Percentiles rank a stretch among this genome's conserved stretches.
Conservation (phyloP, 2,888 invertebrate genomes). For the Entomobrya multifasciata region DNA sequence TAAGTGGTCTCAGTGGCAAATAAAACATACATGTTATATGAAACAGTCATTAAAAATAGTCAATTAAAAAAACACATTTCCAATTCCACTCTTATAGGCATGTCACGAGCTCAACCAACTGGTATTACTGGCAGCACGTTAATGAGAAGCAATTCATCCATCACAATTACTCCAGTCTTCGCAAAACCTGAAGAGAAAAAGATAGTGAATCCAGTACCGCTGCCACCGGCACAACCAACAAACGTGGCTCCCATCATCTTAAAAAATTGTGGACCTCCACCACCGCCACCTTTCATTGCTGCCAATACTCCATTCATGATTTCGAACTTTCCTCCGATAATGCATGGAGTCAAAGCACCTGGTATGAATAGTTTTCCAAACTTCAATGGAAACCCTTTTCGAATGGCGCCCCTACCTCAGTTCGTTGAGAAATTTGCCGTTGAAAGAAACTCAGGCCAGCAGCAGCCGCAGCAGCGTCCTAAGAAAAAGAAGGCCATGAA, state of each 20-base stretch:
- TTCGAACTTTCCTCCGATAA: background rate
- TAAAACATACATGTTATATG: background rate
- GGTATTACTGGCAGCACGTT: background rate
- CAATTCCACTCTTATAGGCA: background rate
- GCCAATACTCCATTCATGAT: background rate
- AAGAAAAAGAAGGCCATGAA: too few relatives aligned
- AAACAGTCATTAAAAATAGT: too few relatives aligned
- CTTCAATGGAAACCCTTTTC: background rate
- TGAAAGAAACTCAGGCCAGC: too few relatives aligned
- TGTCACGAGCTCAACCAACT: background rate
- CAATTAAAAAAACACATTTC: background rate
- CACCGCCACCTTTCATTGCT: background rate
- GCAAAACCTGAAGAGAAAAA: background rate
- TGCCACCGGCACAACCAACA: background rate
- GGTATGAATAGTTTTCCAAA: background rate
- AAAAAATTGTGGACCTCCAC: too few relatives aligned
- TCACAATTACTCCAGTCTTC: constrained; percentile 25
- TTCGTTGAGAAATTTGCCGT: too few relatives aligned
- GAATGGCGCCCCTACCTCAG: too few relatives aligned
- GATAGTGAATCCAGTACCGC: too few relatives aligned
- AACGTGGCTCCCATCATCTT: too few relatives aligned
- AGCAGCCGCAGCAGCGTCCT: too few relatives aligned
- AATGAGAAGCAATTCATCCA: background rate
- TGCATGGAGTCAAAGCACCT: background rate
- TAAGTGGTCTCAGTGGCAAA: too few relatives aligned